Evolutionary conservation across 2,797 vertebrate genomes (phyloP).

Genomic region (Gouania willdenowi): DNA sequence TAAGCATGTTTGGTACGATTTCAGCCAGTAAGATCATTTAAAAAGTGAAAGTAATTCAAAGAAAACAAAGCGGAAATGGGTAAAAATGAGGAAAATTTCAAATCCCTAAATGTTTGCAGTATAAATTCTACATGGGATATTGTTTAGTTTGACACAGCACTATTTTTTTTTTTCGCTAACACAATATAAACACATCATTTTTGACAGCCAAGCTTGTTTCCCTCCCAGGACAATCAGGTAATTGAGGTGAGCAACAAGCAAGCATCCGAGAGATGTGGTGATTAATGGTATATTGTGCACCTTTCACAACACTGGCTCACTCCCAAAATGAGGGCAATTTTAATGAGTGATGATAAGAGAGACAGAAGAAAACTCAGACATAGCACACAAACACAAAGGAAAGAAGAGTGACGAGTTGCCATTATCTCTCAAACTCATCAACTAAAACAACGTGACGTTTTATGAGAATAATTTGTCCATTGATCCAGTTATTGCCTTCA

Average conservation of each 20-base stretch:
- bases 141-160: too few relatives aligned
- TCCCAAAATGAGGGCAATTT: slow-evolving; percentile 16
- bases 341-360: slow-evolving; percentile 14
- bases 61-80: too few relatives aligned
- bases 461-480: slow-evolving; percentile 3
- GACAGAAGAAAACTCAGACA: neutral
- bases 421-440: slow-evolving; percentile 12
- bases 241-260: slow-evolving; percentile 25
- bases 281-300: slow-evolving; percentile 4
- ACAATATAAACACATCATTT: neutral
- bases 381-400: too few relatives aligned
- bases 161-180: neutral
- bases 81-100: too few relatives aligned
- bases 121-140: too few relatives aligned
- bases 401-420: slow-evolving; percentile 16
- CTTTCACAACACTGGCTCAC: neutral
- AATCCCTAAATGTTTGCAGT: too few relatives aligned
- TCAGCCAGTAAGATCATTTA: too few relatives aligned
- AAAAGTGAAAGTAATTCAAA: too few relatives aligned
- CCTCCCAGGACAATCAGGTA: slow-evolving; percentile 7
- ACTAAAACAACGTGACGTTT: slow-evolving; percentile 5
- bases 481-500: slow-evolving; percentile 16
- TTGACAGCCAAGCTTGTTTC: slow-evolving; percentile 1
- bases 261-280: slow-evolving; percentile 8
- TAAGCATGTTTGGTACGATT: too few relatives aligned